These are phyloP conservation scores for Itoplectis maculator DNA, from an alignment of 2,888 invertebrate species.

Conservation along the genomic window DNA sequence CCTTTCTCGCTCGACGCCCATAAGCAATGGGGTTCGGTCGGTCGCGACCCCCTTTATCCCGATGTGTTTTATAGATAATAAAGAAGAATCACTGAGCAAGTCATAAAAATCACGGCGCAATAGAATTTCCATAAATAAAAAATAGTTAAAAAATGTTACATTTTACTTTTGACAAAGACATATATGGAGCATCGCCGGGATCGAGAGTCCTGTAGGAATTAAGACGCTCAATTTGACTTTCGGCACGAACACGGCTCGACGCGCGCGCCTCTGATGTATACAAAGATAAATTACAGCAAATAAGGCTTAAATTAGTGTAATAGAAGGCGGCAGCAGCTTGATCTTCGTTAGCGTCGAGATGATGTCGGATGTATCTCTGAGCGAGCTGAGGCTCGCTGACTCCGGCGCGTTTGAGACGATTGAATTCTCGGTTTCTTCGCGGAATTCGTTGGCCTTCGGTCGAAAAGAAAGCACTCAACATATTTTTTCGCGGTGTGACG, in stretches of 20 bases:
- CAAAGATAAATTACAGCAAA: constrained; percentile 82
- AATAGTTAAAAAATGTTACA: background rate
- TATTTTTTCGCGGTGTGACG: background rate
- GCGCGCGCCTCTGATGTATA: constrained; percentile 74
- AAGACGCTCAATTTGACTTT: constrained; percentile 62
- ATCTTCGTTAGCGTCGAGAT: constrained; percentile 79
- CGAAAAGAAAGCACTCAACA: no score
- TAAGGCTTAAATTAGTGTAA: constrained; percentile 81
- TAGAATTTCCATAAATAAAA: background rate
- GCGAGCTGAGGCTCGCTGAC: constrained; percentile 23
- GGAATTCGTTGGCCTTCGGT: constrained; percentile 46
- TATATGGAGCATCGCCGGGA: constrained; percentile 1
- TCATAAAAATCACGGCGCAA: background rate
- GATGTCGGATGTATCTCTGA: constrained; percentile 54
- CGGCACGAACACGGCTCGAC: constrained; percentile 70
- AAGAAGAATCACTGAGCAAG: constrained; percentile 46
- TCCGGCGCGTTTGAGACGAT: constrained; percentile 45
- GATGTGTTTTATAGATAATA: constrained; percentile 56
- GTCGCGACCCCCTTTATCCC: constrained; percentile 33
- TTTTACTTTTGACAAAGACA: background rate
- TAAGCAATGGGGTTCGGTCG: constrained; percentile 37
- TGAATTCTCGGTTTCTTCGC: constrained; percentile 59
- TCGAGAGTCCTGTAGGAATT: constrained; percentile 26
- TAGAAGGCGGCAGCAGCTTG: constrained; percentile 79
- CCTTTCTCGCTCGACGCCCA: constrained; percentile 53